Percentiles rank a stretch among this genome's conserved stretches.
Conservation (phyloP, 2,113 vertebrate species). For the Vulpes vulpes region DNA sequence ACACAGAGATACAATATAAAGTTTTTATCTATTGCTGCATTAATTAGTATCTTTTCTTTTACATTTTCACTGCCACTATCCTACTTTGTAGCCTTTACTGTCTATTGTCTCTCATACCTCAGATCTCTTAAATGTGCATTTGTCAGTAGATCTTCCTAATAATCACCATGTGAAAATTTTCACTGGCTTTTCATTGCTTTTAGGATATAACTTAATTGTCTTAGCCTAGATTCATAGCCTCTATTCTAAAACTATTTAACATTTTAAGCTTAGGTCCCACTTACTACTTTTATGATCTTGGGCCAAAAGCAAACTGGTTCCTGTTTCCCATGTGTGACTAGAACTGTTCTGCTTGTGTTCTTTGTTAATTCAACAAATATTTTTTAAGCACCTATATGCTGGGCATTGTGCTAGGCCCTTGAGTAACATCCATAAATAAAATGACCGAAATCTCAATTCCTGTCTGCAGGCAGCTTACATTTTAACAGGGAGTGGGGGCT, state of each 20-base stretch:
- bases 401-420: not conserved
- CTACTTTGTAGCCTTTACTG: not conserved
- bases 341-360: not conserved
- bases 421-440: not conserved
- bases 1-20: not conserved
- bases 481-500: not conserved
- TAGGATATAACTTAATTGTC: not conserved
- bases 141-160: not conserved
- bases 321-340: not conserved
- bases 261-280: not conserved
- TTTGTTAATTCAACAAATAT: not conserved
- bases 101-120: not conserved
- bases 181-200: constrained; percentile 19
- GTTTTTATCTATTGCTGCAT: not conserved
- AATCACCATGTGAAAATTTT: not conserved
- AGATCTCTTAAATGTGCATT: not conserved
- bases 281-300: not conserved
- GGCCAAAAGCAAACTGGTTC: not conserved
- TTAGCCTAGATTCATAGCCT: not conserved
- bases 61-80: not conserved
- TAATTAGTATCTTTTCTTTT: not conserved
- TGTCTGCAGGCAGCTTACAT: not conserved
- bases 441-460: not conserved
- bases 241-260: not conserved
- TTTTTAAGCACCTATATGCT: not conserved